Conservation (phyloP, 2,113 vertebrate genomes). For the Calcarius ornatus region DNA sequence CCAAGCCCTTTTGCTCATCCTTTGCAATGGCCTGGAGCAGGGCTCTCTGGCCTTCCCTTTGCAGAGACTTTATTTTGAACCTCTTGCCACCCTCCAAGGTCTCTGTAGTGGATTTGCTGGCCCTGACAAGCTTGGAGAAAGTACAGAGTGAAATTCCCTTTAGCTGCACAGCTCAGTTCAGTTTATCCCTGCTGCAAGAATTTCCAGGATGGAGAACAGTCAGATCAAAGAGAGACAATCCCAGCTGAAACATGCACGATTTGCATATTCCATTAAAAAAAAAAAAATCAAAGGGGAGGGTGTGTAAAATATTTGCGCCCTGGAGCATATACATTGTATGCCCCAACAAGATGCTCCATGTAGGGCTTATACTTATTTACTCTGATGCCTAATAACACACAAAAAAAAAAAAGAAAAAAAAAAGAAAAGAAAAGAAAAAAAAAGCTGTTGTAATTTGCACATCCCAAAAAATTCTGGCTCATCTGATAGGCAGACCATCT, state of each 20-base stretch:
- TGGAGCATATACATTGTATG: constrained; percentile 46
- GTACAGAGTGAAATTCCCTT: background rate
- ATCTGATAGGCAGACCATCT: background rate
- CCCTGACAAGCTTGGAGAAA: background rate
- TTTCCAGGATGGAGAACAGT: constrained; percentile 29
- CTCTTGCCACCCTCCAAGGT: background rate
- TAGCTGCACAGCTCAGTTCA: background rate
- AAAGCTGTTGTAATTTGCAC: background rate
- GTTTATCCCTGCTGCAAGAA: background rate
- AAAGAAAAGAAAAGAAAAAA: background rate
- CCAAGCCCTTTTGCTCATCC: background rate
- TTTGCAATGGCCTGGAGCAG: background rate
- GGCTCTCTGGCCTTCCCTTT: background rate
- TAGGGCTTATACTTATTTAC: constrained; percentile 43
- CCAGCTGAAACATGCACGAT: constrained; percentile 39
- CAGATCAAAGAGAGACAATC: constrained; percentile 55
- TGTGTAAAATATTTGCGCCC: constrained; percentile 64
- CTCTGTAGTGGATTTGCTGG: background rate
- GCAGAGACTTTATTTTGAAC: background rate
- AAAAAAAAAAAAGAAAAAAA: background rate
- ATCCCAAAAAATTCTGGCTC: background rate
- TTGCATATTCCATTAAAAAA: constrained; percentile 62
- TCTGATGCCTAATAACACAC: constrained; percentile 12
- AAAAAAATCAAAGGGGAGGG: constrained; percentile 47
- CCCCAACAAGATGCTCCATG: constrained; percentile 44